phyloP scores from a whole-genome alignment of 2,888 invertebrate genomes.

The Tenthredo amoena region DNA sequence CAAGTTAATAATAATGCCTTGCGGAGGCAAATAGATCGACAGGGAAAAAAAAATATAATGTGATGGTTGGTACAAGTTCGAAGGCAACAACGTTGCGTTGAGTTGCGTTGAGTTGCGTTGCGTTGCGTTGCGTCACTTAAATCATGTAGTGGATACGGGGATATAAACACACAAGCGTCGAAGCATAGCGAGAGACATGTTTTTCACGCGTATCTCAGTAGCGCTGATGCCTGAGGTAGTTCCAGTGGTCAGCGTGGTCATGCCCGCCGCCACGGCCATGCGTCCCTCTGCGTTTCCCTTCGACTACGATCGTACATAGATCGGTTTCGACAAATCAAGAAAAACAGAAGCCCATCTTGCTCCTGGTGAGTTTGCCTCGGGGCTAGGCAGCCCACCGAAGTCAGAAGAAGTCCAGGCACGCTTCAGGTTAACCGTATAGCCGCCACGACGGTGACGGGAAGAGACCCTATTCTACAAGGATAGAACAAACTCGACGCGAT shows the following conservation, averaged over 20 bases:
- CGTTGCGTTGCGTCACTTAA: conserved; percentile 39
- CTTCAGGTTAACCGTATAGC: conserved; percentile 13
- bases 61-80: background rate
- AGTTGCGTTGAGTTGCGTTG: background rate
- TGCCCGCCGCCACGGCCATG: background rate
- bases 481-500: background rate
- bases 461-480: conserved; percentile 1
- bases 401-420: conserved; percentile 24
- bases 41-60: background rate
- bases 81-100: background rate
- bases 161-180: conserved; percentile 63
- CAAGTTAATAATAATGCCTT: background rate
- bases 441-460: background rate
- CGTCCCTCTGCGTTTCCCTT: conserved; percentile 3
- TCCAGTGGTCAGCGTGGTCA: conserved; percentile 48
- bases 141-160: conserved; percentile 37
- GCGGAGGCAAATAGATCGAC: background rate
- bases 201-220: conserved; percentile 71
- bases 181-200: conserved; percentile 66
- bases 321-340: conserved; percentile 45
- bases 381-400: background rate
- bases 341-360: conserved; percentile 18
- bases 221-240: conserved; percentile 58
- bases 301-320: conserved; percentile 6
- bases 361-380: conserved; percentile 18